Conservation (phyloP, 1,140 invertebrate genomes). For the Lasaia peninsularis region DNA sequence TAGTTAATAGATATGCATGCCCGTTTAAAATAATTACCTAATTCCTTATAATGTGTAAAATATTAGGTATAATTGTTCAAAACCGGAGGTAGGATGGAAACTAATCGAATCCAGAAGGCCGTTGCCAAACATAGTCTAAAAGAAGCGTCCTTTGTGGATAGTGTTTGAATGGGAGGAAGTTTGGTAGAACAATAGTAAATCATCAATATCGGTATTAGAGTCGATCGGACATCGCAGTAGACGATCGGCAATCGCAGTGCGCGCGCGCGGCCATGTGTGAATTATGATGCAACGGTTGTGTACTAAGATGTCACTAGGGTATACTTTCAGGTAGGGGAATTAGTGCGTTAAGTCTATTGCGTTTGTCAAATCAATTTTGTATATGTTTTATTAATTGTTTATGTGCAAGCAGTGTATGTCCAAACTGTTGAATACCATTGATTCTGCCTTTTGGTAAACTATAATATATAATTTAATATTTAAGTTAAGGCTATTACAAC, state of each 20-base stretch:
- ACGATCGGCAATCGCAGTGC: conserved; percentile 27
- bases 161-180: conserved; percentile 37
- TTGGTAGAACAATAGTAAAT: conserved; percentile 23
- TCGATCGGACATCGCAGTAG: conserved; percentile 25
- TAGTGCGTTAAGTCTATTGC: conserved; percentile 25
- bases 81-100: conserved; percentile 33
- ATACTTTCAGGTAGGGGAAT: conserved; percentile 44
- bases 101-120: conserved; percentile 22
- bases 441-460: too few relatives aligned
- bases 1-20: not conserved
- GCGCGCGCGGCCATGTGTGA: conserved; percentile 38
- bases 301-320: conserved; percentile 44
- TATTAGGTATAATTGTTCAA: not conserved
- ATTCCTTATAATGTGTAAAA: not conserved
- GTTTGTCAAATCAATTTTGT: not conserved
- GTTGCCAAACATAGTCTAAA: not conserved
- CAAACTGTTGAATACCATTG: too few relatives aligned
- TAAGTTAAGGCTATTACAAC: too few relatives aligned
- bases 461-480: too few relatives aligned
- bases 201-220: conserved; percentile 15
- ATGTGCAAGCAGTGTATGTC: too few relatives aligned
- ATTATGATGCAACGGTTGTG: conserved; percentile 26
- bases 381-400: too few relatives aligned
- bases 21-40: conserved; percentile 2
- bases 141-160: conserved; percentile 15